phyloP scores from a whole-genome alignment of 2,888 invertebrate genomes.

The Pandemis corylana region DNA sequence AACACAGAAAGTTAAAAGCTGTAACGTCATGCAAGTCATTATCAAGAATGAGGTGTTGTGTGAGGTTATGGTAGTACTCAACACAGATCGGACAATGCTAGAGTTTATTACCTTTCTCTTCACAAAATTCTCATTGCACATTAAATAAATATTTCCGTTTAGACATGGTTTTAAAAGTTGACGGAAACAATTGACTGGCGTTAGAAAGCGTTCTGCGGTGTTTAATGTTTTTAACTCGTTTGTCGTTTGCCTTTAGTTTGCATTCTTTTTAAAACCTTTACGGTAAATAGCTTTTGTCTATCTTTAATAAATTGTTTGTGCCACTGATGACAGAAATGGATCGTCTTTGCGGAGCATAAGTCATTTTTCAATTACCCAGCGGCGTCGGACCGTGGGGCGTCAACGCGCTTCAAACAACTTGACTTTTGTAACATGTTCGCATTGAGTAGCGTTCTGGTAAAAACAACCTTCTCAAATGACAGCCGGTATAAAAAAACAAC shows the following conservation, averaged over 20 bases:
- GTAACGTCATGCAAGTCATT: neutral
- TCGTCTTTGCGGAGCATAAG: constrained; percentile 49
- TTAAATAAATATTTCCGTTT: constrained; percentile 26
- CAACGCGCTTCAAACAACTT: constrained; percentile 47
- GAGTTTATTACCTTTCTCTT: constrained; percentile 14
- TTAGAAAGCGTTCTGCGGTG: constrained; percentile 42
- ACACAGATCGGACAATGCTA: constrained; percentile 1
- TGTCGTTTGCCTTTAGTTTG: neutral
- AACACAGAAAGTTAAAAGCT: neutral
- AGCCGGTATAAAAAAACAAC: constrained; percentile 81
- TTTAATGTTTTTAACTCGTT: constrained; percentile 10
- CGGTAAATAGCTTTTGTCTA: neutral
- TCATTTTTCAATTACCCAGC: constrained; percentile 59
- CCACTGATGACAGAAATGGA: constrained; percentile 51
- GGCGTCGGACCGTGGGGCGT: constrained; percentile 50
- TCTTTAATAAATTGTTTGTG: constrained; percentile 50
- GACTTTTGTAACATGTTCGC: constrained; percentile 72
- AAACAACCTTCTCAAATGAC: constrained; percentile 82
- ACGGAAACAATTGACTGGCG: constrained; percentile 34
- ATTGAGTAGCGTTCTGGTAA: constrained; percentile 72
- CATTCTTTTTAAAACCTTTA: neutral
- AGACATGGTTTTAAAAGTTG: constrained; percentile 19
- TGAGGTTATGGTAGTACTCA: neutral
- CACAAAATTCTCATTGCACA: constrained; percentile 6
- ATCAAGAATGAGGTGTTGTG: neutral